These are phyloP conservation scores for Halisarca cf. caerulea DNA, from an alignment of 37 sponge, comb jelly and placozoan species.

Conservation along the genomic window DNA sequence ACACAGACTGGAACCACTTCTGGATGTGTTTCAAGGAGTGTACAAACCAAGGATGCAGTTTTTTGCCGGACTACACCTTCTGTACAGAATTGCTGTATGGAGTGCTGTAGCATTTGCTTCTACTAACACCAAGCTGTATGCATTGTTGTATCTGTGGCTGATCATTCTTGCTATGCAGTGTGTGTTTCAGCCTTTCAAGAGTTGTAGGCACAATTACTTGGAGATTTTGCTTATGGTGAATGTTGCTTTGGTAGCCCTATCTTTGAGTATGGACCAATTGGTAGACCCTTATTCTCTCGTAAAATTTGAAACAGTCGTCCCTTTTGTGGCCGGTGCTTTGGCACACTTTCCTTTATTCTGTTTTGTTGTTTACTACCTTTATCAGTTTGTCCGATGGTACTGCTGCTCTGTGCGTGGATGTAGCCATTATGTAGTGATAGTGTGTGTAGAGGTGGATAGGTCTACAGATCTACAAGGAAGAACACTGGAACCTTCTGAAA, in stretches of 20 bases:
- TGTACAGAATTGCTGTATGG: slow-evolving; percentile 6
- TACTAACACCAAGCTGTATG: not conserved
- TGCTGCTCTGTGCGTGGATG: not conserved
- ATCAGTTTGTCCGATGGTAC: not conserved
- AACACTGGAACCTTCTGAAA: too few species aligned
- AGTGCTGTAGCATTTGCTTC: not conserved
- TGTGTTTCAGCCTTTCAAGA: not conserved
- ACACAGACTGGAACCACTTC: not conserved
- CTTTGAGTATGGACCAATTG: too few species aligned
- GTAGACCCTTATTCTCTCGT: too few species aligned
- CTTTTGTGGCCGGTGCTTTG: too few species aligned
- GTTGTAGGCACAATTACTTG: slow-evolving; percentile 5
- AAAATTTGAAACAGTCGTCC: too few species aligned
- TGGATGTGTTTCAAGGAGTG: slow-evolving; percentile 17
- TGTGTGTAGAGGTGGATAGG: too few species aligned
- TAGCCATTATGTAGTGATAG: not conserved
- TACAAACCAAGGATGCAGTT: slow-evolving; percentile 7
- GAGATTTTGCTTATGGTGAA: not conserved
- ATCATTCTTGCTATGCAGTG: not conserved
- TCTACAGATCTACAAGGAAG: too few species aligned
- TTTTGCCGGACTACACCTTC: slow-evolving; percentile 14
- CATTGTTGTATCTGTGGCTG: not conserved
- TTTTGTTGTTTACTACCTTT: not conserved
- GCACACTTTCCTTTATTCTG: too few species aligned
- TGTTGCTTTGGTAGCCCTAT: too few species aligned